phyloP scores from a whole-genome alignment of 2,113 vertebrate species.

The Spermophilus dauricus region DNA sequence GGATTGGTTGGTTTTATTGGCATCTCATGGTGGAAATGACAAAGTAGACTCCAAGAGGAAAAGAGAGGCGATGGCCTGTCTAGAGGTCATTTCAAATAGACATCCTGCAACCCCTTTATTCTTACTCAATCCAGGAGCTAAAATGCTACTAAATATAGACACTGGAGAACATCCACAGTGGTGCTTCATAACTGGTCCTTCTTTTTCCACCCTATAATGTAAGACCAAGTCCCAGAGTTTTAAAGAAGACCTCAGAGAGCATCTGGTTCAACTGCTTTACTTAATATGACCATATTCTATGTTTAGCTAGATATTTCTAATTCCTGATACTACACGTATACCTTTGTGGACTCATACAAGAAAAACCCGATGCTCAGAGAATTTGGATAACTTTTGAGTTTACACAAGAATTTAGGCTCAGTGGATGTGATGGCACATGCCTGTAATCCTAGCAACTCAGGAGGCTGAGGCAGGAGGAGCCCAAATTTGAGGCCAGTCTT shows the following conservation, averaged over 20 bases:
- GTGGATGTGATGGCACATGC: too few species aligned
- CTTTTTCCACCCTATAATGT: not conserved
- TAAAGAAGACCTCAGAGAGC: not conserved
- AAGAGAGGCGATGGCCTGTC: not conserved
- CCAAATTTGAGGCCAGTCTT: too few species aligned
- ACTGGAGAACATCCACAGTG: not conserved
- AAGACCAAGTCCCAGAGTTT: not conserved
- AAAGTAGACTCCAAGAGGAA: not conserved
- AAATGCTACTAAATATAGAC: constrained; percentile 27
- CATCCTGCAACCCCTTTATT: constrained; percentile 28
- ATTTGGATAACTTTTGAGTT: not conserved
- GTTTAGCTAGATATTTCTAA: not conserved
- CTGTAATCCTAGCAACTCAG: too few species aligned
- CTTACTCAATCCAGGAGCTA: not conserved
- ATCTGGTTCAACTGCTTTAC: not conserved
- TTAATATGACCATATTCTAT: constrained; percentile 21
- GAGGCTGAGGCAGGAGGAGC: too few species aligned
- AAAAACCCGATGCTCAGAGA: not conserved
- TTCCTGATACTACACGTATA: not conserved
- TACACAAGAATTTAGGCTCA: not conserved
- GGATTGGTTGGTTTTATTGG: constrained; percentile 5
- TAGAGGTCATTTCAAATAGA: constrained; percentile 50
- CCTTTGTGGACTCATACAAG: not conserved
- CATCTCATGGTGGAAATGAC: constrained; percentile 29
- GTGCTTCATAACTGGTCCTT: not conserved